phyloP scores from a whole-genome alignment of 2,888 invertebrate genomes.

The Monoplex corrugatus region DNA sequence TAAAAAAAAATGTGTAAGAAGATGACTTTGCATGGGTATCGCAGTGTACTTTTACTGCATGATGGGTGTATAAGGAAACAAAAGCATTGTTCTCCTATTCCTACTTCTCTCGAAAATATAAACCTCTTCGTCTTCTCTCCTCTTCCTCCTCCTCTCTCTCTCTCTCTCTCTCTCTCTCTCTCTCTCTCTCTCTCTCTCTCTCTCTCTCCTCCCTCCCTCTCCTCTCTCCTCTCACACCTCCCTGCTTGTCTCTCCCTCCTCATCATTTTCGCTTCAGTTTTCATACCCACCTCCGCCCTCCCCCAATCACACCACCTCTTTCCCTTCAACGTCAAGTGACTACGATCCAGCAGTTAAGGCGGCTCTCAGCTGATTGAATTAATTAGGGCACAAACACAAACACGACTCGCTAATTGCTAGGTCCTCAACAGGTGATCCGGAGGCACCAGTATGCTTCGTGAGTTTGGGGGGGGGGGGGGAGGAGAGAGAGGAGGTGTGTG shows the following conservation, averaged over 20 bases:
- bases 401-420: neutral
- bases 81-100: no score
- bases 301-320: constrained; percentile 6
- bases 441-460: neutral
- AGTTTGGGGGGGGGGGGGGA: neutral
- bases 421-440: neutral
- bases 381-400: neutral
- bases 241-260: neutral
- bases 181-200: neutral
- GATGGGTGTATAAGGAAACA: no score
- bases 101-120: no score
- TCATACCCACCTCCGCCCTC: constrained; percentile 2
- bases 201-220: neutral
- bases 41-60: no score
- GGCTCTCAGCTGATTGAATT: neutral
- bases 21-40: no score
- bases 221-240: constrained; percentile 13
- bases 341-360: neutral
- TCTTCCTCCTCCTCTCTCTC: neutral
- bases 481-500: neutral
- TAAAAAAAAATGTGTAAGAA: no score
- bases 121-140: neutral
- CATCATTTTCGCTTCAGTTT: no score
- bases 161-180: neutral
- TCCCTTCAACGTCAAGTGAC: neutral